Base-by-base conservation (phyloP, 2,797 vertebrate genomes). In the Pseudotriccus pelzelni region DNA sequence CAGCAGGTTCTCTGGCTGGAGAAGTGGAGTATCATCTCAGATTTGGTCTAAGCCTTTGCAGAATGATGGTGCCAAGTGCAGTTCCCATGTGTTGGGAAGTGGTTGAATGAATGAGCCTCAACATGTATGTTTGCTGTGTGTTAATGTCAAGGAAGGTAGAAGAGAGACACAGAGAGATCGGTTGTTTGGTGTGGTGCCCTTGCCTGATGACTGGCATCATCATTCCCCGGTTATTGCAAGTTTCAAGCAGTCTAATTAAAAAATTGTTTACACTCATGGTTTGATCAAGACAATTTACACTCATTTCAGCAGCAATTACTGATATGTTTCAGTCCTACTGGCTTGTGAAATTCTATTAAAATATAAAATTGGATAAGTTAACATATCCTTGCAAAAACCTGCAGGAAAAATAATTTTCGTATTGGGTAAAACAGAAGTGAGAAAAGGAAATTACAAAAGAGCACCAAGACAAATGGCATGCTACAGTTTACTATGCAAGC, bases 281-380 rank as follows among this genome's bases (percentile, higher is more conserved):
- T 92, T 84, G 84, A 96, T 96, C 87, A 87, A 78, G 90, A 74
- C 58, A 69, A 91, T 95, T 97, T 94, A n/a, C 58, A 90, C 63
- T 77, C 84, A 49, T 85, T 97, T 94, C 72, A 91, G 58, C 92
- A 77, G 67, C 74, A 94, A 66, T 94, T 93, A 62, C 46, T 59
- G 50, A 10, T 91, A 90, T 30, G 17, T 77, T 43, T 94, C 56
- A 53, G 74, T 64, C 80, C 69, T 87, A 27, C 34, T 67, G 59
- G 58, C 80, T 93, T 85, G 63, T 84, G 83, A 89, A 94, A 90
- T 89, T 94, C 44, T 90, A 88, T 96, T 96, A 91, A 86, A 96
- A 79, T 64, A 67, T 36, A 80, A 69, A 95, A 94, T 88, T 36
- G 60, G 55, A 12, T 67, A 74, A 41, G 59, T 91, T 87, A 93